Evolutionary conservation across 1,140 invertebrate species (phyloP), one percentile per base, ranked within the genome.

Genomic region (Lycorma delicatula): DNA sequence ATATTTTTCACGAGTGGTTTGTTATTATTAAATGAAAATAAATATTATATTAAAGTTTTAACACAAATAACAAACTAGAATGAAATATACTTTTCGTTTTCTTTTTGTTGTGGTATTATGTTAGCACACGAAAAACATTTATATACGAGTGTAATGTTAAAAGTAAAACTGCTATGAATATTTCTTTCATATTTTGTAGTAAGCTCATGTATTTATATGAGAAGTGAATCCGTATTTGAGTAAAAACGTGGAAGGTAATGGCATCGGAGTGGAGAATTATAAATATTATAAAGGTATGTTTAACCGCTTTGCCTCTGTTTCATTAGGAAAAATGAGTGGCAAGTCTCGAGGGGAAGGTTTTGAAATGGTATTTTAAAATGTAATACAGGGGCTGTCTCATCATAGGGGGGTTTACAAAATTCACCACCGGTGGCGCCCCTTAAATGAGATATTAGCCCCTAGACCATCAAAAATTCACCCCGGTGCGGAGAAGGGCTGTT

Each of bases 331-430:
- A 55, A 55, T 55, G 36, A 41, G 36, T 41, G 36, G 36, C 36
- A 41, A 20, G 36, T 41, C 36, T 36, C 34, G 31, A 16, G 53
- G 53, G 41, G 36, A 55, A 41, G 53, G 53, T 41, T 34, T 18
- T 11, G 53, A 55, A 55, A 55, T 55, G 53, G 53, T 36, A 55
- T 55, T 55, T 55, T 55, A 55, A 55, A 55, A 55, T 27, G 53
- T 55, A 55, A 55, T 55, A 28, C 36, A n/a, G 53, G 41, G 53
- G 20, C 53, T 44, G 53, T 41, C 36, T 41, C 36, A 41, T 41
- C 36, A 20, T 20, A 20, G 20, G 36, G 36, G 36, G 36, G 36
- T 12, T 20, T 41, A 41, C 36, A 55, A 55, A 41, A 55, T 55
- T 55, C 53, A 55, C 36, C 20, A 41, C n/a, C 36, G 20, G n/a